Conservation (phyloP, 2,888 invertebrate species). For the Chalcis sispes region DNA sequence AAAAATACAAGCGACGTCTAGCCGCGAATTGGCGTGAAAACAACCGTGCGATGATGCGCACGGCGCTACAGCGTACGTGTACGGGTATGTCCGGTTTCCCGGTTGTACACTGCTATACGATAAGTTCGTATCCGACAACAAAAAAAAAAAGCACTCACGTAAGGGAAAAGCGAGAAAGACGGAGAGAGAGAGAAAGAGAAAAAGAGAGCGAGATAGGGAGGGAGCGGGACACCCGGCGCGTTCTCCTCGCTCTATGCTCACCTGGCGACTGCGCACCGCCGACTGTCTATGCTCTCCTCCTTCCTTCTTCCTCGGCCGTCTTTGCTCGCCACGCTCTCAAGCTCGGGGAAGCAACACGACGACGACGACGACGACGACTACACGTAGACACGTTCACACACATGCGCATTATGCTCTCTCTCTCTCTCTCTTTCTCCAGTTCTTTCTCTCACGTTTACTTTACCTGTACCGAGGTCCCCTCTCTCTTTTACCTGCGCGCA, state of each 20-base stretch:
- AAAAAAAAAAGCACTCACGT: background rate
- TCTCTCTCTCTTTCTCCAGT: constrained; percentile 48
- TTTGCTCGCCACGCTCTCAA: constrained; percentile 46
- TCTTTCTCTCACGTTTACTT: constrained; percentile 49
- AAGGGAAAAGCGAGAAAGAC: background rate
- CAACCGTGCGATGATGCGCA: too few species aligned
- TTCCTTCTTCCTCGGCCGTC: constrained; percentile 24
- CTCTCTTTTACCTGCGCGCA: too few species aligned
- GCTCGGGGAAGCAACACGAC: constrained; percentile 21
- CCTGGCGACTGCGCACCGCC: constrained; percentile 73
- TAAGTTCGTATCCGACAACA: too few species aligned
- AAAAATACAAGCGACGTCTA: too few species aligned
- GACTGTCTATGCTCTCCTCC: constrained; percentile 57
- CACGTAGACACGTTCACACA: constrained; percentile 6
- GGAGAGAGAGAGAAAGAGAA: constrained; percentile 11
- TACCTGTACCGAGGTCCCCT: too few species aligned
- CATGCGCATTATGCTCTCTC: constrained; percentile 21
- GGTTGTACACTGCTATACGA: too few species aligned
- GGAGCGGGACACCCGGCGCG: constrained; percentile 35
- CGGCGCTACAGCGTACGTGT: too few species aligned
- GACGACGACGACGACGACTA: background rate
- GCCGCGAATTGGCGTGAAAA: too few species aligned
- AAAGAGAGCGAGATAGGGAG: too few species aligned
- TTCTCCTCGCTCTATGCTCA: constrained; percentile 63
- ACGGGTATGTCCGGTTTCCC: too few species aligned